Base-by-base conservation (phyloP, 2,797 vertebrate species). In the Lacerta bilineata region DNA sequence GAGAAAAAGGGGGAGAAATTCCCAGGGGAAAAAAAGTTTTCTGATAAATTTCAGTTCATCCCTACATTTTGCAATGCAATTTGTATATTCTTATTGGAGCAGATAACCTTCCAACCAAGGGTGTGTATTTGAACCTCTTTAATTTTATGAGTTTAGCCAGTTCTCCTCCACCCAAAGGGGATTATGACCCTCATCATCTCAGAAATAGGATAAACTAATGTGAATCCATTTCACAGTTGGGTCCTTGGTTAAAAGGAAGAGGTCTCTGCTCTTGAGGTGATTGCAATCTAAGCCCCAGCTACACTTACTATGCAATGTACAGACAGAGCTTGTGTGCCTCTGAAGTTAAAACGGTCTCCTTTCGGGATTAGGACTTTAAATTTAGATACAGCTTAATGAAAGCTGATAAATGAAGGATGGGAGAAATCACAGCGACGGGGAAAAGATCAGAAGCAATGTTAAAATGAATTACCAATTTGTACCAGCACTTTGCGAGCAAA, bases 381-480 rank as follows among this genome's bases (percentile, higher is more conserved):
- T 82, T 87, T 81, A 81, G 86, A 74, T 87, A 87, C 76, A 43
- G 69, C 69, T 87, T 81, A 87, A 87, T 87, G 55, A 81, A 81
- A 81, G 78, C 68, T 74, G 79, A 81, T 87, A 81, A 87, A 74
- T 17, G 69, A 68, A 81, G 50, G 46, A 41, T 8, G 50, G 61
- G 55, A 36, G n/a, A 50, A 61, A 81, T 87, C 69, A 75, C 27
- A 43, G 69, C 0, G 20, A 43, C 33, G n/a, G 61, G 61, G 36
- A 27, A 43, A 81, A 75, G 79, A 81, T 75, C 79, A 75, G 78
- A 87, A 74, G 69, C 69, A 25, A 6, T 5, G 23, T 18, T 9
- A 33, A 50, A 6, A 36, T 5, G 29, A 87, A 80, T 72, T 87
- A 74, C 78, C 64, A 59, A 80, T 87, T 74, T 59, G 59, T 81